phyloP scores from a whole-genome alignment of 2,113 vertebrate genomes.

The Pao palembangensis region DNA sequence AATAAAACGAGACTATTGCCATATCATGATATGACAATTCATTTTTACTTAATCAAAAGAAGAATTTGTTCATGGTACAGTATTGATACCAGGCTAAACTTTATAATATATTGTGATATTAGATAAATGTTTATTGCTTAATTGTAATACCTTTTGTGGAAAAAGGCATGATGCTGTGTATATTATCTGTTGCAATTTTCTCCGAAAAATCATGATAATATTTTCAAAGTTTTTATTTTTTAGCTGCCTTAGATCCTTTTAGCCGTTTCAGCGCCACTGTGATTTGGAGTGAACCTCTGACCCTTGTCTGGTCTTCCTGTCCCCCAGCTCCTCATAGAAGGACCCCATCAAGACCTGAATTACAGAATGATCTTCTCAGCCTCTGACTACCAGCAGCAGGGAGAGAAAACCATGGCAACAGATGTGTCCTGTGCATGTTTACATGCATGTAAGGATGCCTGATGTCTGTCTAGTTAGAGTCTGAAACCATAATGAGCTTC shows the following conservation, averaged over 20 bases:
- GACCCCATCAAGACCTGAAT: background rate
- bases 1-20: background rate
- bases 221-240: no score
- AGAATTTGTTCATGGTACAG: no score
- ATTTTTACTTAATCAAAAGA: background rate
- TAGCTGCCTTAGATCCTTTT: no score
- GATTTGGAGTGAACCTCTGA: background rate
- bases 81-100: no score
- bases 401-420: slow-evolving; percentile 56
- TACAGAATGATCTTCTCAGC: background rate
- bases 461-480: background rate
- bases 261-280: background rate
- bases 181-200: no score
- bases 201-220: no score
- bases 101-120: no score
- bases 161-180: no score
- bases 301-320: background rate
- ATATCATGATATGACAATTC: background rate
- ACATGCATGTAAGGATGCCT: slow-evolving; percentile 17
- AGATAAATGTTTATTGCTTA: no score
- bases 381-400: slow-evolving; percentile 10
- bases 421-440: slow-evolving; percentile 28
- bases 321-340: background rate
- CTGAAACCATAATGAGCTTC: slow-evolving; percentile 14
- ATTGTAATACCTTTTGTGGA: no score